Conservation (phyloP, 1,140 invertebrate genomes). For the Euwallacea fornicatus region DNA sequence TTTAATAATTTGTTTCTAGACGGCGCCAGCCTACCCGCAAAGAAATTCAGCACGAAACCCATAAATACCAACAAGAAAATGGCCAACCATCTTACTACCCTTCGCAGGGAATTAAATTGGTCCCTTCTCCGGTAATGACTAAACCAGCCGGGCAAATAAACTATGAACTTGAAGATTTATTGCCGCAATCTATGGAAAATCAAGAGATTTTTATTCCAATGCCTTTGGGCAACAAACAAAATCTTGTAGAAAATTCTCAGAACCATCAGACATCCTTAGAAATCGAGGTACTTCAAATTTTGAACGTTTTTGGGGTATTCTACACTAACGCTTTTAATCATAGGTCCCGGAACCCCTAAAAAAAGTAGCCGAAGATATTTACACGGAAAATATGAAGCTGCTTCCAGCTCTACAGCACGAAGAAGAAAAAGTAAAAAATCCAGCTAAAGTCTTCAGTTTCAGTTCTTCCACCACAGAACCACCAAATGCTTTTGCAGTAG, state of each 20-base stretch:
- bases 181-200: conserved; percentile 26
- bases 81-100: conserved; percentile 20
- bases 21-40: conserved; percentile 9
- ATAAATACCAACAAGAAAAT: conserved; percentile 42
- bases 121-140: conserved; percentile 6
- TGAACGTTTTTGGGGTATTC: neutral
- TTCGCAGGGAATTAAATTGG: conserved; percentile 32
- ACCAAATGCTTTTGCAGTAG: conserved; percentile 50
- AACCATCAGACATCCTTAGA: conserved; percentile 15
- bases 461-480: conserved; percentile 37
- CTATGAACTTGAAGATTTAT: conserved; percentile 32
- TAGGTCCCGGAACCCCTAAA: conserved; percentile 35
- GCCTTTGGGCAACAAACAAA: neutral
- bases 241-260: neutral
- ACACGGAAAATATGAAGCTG: conserved; percentile 10
- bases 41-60: conserved; percentile 41
- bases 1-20: neutral
- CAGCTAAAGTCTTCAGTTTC: neutral
- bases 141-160: conserved; percentile 25
- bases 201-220: conserved; percentile 10
- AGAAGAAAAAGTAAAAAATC: neutral
- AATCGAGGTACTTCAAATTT: conserved; percentile 16
- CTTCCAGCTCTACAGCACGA: neutral
- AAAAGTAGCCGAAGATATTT: conserved; percentile 26
- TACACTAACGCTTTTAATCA: neutral